Base-by-base conservation (phyloP, 2,113 vertebrate genomes). In the Lepisosteus osseus region DNA sequence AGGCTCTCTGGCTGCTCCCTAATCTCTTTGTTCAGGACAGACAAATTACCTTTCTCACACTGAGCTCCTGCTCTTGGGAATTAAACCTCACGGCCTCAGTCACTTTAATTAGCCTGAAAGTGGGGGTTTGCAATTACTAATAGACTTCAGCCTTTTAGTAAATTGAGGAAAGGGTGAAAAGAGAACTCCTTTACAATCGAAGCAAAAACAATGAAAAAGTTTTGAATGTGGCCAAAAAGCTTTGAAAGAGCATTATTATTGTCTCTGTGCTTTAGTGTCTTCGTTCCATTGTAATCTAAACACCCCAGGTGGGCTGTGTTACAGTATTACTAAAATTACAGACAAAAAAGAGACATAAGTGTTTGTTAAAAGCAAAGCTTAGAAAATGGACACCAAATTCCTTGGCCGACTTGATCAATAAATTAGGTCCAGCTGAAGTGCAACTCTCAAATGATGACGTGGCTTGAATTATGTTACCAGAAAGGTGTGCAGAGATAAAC, bases 1-100 rank as follows among this genome's bases (percentile, higher is more conserved):
- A 94, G 92, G 91, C 92, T 95, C 86, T 83, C 91, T 93, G 87
- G 94, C 94, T 93, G 93, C 92, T 92, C 90, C 91, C 80, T 93
- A 95, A 96, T 96, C 90, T 91, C 95, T 97, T 98, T 96, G 95
- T 97, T 97, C 95, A 94, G 94, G 95, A 95, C 95, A 96, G 94
- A 96, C 96, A 98, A 98, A 98, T 98, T 97, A 95, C 96, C 92
- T 95, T 96, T 93, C 94, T 96, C 95, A 94, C 91, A 94, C 93
- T 84, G 94, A 92, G 93, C 93, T 92, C 83, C 85, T 85, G 92
- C 95, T 95, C 95, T 90, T 88, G 95, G 95, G 95, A 97, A 92
- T 91, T 93, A 93, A 95, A 95, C 90, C 94, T 94, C 93, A 91
- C 91, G 90, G 93, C 92, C 90, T 95, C 92, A 87, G 88, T 95